Evolutionary conservation across 2,113 vertebrate genomes (phyloP).

Genomic region (Bubo bubo): DNA sequence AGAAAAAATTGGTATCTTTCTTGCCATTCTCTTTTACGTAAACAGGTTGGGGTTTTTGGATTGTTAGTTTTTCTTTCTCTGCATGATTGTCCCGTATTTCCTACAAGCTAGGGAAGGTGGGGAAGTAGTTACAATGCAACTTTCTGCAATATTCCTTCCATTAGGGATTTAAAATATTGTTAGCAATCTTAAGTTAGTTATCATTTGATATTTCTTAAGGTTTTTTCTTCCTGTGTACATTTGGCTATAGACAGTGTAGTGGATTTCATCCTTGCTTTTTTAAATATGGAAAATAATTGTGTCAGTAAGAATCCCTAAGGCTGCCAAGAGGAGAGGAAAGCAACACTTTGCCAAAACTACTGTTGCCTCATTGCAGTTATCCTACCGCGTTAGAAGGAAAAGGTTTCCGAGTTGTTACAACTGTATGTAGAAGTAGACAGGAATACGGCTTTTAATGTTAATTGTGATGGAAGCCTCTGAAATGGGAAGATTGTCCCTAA

Average conservation of each 20-base stretch:
- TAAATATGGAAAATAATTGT: background rate
- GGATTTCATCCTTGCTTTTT: background rate
- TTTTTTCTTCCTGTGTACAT: background rate
- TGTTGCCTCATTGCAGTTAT: background rate
- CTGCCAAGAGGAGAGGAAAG: background rate
- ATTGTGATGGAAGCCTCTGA: background rate
- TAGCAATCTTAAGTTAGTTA: background rate
- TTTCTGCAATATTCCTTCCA: background rate
- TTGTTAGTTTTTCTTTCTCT: background rate
- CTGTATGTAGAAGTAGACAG: background rate
- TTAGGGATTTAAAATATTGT: background rate
- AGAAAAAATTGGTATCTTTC: slow-evolving; percentile 85
- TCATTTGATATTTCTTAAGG: background rate
- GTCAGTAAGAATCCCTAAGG: background rate
- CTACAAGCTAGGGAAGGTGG: background rate
- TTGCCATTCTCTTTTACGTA: background rate
- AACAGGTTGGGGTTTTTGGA: background rate
- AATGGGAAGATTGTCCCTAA: background rate
- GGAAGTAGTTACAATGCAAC: background rate
- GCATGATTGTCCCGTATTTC: background rate
- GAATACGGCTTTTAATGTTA: background rate
- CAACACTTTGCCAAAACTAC: background rate
- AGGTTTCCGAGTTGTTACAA: background rate
- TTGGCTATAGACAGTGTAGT: background rate
- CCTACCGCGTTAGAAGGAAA: background rate